Conservation (phyloP, 2,888 invertebrate species). For the Acleris cristana region DNA sequence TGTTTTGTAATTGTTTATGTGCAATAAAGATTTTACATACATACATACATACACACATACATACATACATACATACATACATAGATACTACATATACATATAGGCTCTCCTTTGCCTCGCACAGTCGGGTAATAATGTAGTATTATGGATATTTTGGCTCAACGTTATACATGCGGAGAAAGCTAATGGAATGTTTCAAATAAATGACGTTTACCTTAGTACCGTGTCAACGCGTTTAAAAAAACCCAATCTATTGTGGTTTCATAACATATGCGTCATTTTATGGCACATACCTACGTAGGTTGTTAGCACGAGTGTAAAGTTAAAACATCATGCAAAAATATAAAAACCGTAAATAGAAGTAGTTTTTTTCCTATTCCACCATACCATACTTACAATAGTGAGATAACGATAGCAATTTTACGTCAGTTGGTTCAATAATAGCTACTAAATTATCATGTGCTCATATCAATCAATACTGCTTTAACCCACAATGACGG, state of each 20-base stretch:
- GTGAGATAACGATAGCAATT: constrained; percentile 19
- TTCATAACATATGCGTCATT: constrained; percentile 6
- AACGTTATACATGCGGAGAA: too few species aligned
- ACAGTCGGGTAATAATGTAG: too few species aligned
- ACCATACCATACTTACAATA: constrained; percentile 20
- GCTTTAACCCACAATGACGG: constrained; percentile 8
- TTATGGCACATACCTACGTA: constrained; percentile 9
- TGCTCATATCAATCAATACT: constrained; percentile 19
- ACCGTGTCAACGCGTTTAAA: not conserved
- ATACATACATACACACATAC: too few species aligned
- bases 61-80: too few species aligned
- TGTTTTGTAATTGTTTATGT: too few species aligned
- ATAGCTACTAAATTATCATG: constrained; percentile 26
- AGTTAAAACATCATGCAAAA: constrained; percentile 12
- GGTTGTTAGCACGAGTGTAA: constrained; percentile 4
- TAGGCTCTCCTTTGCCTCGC: too few species aligned
- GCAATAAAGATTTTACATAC: too few species aligned
- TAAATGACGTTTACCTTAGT: not conserved
- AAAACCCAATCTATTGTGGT: constrained; percentile 3
- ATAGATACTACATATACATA: too few species aligned
- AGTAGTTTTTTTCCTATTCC: not conserved
- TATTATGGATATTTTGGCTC: too few species aligned
- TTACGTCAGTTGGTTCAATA: constrained; percentile 45
- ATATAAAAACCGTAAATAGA: constrained; percentile 10
- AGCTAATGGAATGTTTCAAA: too few species aligned